These are phyloP conservation scores for Lasioglossum zephyrum DNA, from an alignment of 2,888 invertebrate genomes.

Conservation along the genomic window DNA sequence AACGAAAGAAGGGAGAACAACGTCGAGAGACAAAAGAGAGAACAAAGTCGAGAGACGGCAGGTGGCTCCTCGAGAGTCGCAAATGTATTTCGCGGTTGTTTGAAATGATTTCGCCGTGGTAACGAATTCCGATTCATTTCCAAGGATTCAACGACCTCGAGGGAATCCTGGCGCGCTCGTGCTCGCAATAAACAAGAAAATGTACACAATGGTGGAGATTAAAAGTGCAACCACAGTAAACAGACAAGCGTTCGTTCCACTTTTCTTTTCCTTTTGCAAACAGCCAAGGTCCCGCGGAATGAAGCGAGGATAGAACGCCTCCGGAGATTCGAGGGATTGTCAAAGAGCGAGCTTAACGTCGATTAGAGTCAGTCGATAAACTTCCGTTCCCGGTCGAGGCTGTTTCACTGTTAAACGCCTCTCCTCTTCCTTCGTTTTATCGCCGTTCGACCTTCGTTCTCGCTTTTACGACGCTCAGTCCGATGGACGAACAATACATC, in stretches of 20 bases:
- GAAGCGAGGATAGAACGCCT: background rate
- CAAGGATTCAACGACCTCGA: conserved; percentile 10
- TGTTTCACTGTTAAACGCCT: background rate
- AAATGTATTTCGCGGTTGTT: conserved; percentile 7
- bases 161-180: conserved; percentile 23
- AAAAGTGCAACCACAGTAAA: conserved; percentile 45
- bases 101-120: conserved; percentile 23
- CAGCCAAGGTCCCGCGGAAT: background rate
- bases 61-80: background rate
- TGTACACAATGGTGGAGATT: conserved; percentile 45
- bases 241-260: conserved; percentile 23
- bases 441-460: background rate
- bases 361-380: conserved; percentile 44
- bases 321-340: conserved; percentile 19
- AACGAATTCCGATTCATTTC: conserved; percentile 20
- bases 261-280: background rate
- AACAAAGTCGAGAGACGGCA: background rate
- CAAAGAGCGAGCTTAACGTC: conserved; percentile 33
- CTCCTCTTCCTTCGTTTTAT: conserved; percentile 11
- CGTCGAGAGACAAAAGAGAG: no score
- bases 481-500: background rate
- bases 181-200: conserved; percentile 32
- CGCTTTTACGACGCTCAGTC: background rate
- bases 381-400: conserved; percentile 6
- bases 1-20: background rate